A percentile compares a stretch with the other conserved stretches of the same genome.
Conservation (phyloP, 1,140 invertebrate species). For the Lepidurus packardi region DNA sequence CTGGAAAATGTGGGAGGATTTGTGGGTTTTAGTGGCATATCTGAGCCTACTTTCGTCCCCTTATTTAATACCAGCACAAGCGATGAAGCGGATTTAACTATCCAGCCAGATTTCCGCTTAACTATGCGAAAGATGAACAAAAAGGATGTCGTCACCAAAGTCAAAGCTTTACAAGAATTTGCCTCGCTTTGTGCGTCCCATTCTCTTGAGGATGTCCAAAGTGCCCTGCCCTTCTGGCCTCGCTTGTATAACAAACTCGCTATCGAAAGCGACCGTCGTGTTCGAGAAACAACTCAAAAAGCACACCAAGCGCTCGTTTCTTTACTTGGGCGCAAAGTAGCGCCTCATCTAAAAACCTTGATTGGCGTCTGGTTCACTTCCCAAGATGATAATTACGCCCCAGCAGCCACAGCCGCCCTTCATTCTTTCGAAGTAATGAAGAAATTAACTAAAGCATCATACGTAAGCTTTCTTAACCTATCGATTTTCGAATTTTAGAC, state of each 20-base stretch:
- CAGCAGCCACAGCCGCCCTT: conserved; percentile 64
- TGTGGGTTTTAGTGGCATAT: conserved; percentile 59
- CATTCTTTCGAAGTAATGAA: conserved; percentile 57
- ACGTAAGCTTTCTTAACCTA: conserved; percentile 29
- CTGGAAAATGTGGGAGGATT: conserved; percentile 56
- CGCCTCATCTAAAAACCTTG: conserved; percentile 67
- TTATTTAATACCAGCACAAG: conserved; percentile 50
- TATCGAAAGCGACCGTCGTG: conserved; percentile 68
- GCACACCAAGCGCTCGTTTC: conserved; percentile 61
- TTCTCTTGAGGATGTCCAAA: conserved; percentile 56
- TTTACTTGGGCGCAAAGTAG: conserved; percentile 64
- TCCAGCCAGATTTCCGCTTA: conserved; percentile 58
- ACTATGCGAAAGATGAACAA: conserved; percentile 72
- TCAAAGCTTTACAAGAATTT: conserved; percentile 78
- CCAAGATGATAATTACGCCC: conserved; percentile 73
- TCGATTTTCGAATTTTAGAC: conserved; percentile 43
- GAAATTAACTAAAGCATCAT: conserved; percentile 30
- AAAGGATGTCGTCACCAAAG: conserved; percentile 76
- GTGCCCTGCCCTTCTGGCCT: conserved; percentile 69
- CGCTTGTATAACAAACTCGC: conserved; percentile 64
- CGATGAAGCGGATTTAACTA: conserved; percentile 47
- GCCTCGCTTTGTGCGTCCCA: conserved; percentile 55
- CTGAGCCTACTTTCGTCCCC: conserved; percentile 56
- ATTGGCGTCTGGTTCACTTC: conserved; percentile 64
- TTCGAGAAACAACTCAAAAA: conserved; percentile 59